Percentiles rank a stretch among this genome's conserved stretches.
phyloP scores from a whole-genome alignment of 1,140 invertebrate genomes.

The Drosophila melanica region DNA sequence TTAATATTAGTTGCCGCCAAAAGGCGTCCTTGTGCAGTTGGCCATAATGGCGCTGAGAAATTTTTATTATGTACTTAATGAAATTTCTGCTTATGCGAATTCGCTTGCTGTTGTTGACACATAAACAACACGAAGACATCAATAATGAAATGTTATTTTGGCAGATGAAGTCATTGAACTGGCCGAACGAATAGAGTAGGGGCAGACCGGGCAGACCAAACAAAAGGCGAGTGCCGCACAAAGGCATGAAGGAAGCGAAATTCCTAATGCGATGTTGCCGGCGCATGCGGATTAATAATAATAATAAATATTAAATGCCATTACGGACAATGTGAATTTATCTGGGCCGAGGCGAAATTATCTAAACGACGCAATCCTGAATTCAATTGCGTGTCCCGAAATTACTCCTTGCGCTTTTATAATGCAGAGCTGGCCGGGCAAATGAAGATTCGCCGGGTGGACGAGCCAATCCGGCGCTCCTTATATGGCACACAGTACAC shows the following conservation, averaged over 20 bases:
- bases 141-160: conserved; percentile 75
- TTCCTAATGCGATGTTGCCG: conserved; percentile 26
- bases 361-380: conserved; percentile 75
- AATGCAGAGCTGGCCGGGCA: conserved; percentile 10
- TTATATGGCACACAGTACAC: conserved; percentile 44
- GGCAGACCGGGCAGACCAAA: neutral
- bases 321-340: conserved; percentile 70
- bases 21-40: conserved; percentile 3
- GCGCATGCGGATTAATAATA: conserved; percentile 78
- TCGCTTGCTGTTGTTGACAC: conserved; percentile 80
- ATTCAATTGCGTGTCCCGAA: conserved; percentile 71
- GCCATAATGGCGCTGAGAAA: conserved; percentile 53
- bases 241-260: conserved; percentile 18
- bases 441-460: conserved; percentile 31
- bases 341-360: conserved; percentile 64
- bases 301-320: conserved; percentile 82
- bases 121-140: conserved; percentile 76
- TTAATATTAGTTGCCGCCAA: neutral
- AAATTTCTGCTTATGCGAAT: conserved; percentile 81
- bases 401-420: conserved; percentile 44
- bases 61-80: conserved; percentile 69
- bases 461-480: conserved; percentile 49
- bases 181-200: neutral
- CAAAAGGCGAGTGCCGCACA: conserved; percentile 15
- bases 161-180: conserved; percentile 29